Evolutionary conservation across 2,888 invertebrate species (phyloP).

Genomic region (Melinaea menophilus): DNA sequence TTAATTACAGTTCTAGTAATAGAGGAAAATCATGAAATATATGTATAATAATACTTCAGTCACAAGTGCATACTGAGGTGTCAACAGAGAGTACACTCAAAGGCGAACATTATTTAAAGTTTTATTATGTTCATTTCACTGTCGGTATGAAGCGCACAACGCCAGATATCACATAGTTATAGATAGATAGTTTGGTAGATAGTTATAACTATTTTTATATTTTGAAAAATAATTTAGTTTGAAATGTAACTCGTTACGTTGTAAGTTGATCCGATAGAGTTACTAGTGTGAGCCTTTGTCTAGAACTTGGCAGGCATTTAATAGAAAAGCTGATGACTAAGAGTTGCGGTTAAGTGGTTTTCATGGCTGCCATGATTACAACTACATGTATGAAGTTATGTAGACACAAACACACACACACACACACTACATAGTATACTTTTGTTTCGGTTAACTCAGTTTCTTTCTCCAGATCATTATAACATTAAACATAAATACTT

Average conservation of each 20-base stretch:
- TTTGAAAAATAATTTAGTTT: too few species aligned
- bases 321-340: background rate
- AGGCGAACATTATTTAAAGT: background rate
- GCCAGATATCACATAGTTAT: too few species aligned
- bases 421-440: background rate
- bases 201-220: too few species aligned
- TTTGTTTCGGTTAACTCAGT: background rate
- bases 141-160: background rate
- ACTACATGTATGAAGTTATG: background rate
- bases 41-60: background rate
- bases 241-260: background rate
- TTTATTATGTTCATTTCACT: constrained; percentile 4
- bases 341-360: constrained; percentile 1
- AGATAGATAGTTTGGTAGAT: too few species aligned
- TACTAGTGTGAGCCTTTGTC: background rate
- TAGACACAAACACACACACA: background rate
- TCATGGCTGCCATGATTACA: background rate
- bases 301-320: constrained; percentile 5
- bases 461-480: background rate
- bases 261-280: background rate
- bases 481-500: too few species aligned
- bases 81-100: background rate
- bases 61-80: background rate
- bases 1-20: too few species aligned
- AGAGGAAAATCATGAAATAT: background rate